Conservation (phyloP, 1,140 invertebrate genomes). For the Acyrthosiphon pisum region DNA sequence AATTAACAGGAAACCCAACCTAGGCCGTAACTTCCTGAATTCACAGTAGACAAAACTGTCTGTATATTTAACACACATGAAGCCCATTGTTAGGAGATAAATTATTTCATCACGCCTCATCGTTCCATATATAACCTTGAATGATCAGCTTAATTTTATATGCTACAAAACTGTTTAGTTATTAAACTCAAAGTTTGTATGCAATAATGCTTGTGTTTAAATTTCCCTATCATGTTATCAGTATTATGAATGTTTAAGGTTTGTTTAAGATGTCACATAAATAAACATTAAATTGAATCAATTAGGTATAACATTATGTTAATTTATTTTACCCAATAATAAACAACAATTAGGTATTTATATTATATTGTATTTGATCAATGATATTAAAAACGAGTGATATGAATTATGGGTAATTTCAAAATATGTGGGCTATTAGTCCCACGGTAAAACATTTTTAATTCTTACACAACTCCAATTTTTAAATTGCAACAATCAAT, state of each 20-base stretch:
- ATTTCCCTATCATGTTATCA: background rate
- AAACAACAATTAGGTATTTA: background rate
- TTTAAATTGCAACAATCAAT: background rate
- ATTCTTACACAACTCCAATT: background rate
- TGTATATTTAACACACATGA: conserved; percentile 14
- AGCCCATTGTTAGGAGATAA: conserved; percentile 46
- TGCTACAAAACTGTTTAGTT: background rate
- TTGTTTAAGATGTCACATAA: background rate
- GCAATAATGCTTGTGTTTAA: background rate
- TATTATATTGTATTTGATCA: background rate
- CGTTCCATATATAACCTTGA: conserved; percentile 34
- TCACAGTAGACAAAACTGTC: conserved; percentile 4
- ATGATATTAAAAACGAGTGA: background rate
- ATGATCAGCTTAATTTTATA: conserved; percentile 31
- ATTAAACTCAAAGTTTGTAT: background rate
- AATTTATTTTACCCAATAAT: background rate
- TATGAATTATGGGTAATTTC: background rate
- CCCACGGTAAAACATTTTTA: background rate
- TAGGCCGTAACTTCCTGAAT: conserved; percentile 53
- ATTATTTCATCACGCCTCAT: conserved; percentile 51
- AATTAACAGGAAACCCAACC: conserved; percentile 55
- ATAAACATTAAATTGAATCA: background rate
- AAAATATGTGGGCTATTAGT: background rate
- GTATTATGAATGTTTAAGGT: background rate
- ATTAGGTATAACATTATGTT: background rate